Conservation (phyloP, 2,797 vertebrate species). For the Natrix natrix region DNA sequence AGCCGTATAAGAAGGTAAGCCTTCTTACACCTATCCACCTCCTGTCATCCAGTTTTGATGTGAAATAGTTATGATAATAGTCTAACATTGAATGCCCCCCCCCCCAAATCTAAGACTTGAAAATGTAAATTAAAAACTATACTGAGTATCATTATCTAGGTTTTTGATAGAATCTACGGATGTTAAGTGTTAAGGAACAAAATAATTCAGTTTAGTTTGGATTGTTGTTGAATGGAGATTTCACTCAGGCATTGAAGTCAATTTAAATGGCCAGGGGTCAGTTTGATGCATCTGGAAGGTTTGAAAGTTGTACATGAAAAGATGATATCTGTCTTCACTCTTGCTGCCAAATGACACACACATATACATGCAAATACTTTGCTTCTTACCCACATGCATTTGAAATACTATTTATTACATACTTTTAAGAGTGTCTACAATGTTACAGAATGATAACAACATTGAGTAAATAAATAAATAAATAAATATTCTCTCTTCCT, state of each 20-base stretch:
- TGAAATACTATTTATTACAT: background rate
- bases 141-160: background rate
- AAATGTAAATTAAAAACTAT: background rate
- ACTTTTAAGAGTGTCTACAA: conserved; percentile 19
- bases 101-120: background rate
- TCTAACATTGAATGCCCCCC: background rate
- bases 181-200: background rate
- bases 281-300: background rate
- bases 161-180: background rate
- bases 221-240: background rate
- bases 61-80: background rate
- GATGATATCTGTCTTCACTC: background rate
- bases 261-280: background rate
- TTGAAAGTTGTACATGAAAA: background rate
- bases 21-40: background rate
- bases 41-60: background rate
- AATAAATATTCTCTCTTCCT: conserved; percentile 29
- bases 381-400: background rate
- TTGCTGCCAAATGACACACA: background rate
- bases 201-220: background rate
- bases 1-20: background rate
- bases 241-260: background rate
- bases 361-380: background rate
- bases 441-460: conserved; percentile 38
- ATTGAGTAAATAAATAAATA: conserved; percentile 38